Percentiles rank a stretch among this genome's conserved stretches.
Conservation (phyloP, 2,888 invertebrate species). For the Tachina grossa region DNA sequence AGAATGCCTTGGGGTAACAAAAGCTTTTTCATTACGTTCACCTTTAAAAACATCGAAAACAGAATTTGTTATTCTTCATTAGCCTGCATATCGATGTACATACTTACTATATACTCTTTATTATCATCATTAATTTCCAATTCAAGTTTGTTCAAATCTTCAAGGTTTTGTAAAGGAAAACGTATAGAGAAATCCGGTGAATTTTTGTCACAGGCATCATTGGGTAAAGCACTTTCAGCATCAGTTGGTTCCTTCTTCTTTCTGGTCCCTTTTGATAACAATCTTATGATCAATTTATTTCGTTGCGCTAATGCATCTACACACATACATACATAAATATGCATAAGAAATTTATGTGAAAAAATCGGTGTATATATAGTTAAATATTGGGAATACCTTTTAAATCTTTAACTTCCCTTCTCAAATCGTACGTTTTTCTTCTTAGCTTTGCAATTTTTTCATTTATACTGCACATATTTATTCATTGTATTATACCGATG, state of each 20-base stretch:
- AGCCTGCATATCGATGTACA: no score
- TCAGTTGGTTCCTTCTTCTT: not conserved
- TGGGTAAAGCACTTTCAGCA: not conserved
- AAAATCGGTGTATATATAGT: no score
- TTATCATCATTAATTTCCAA: conserved; percentile 43
- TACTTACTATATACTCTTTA: conserved; percentile 38
- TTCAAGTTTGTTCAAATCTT: conserved; percentile 45
- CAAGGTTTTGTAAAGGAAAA: conserved; percentile 41
- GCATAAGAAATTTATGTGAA: not conserved
- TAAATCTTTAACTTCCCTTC: conserved; percentile 52
- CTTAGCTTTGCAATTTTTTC: conserved; percentile 51
- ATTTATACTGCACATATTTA: conserved; percentile 34
- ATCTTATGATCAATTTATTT: conserved; percentile 47
- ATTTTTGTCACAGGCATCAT: not conserved
- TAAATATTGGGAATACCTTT: conserved; percentile 33
- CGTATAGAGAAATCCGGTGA: not conserved
- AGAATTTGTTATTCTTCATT: no score
- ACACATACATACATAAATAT: not conserved
- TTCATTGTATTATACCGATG: no score
- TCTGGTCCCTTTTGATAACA: conserved; percentile 36
- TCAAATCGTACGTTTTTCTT: conserved; percentile 24
- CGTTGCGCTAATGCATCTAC: conserved; percentile 43
- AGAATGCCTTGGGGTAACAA: conserved; percentile 34
- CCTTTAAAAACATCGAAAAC: conserved; percentile 12
- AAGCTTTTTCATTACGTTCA: conserved; percentile 19